phyloP scores from a whole-genome alignment of 2,113 vertebrate genomes.

The Calidris pugnax region DNA sequence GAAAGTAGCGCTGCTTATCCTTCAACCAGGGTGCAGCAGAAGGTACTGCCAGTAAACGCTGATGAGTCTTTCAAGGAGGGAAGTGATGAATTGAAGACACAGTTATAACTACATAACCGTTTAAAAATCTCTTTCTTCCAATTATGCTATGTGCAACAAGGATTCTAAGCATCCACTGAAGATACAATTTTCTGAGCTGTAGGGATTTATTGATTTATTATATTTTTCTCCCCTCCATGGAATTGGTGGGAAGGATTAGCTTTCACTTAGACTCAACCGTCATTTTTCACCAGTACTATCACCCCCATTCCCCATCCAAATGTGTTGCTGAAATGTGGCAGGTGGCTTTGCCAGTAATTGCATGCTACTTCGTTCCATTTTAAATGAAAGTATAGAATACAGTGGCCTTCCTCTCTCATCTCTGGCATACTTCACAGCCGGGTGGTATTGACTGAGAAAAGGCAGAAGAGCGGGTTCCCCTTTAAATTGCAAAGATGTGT shows the following conservation, averaged over 20 bases:
- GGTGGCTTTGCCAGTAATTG: conserved; percentile 44
- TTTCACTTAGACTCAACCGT: not conserved
- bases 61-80: not conserved
- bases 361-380: conserved; percentile 35
- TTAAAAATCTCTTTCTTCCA: conserved; percentile 21
- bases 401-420: conserved; percentile 14
- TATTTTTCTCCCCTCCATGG: conserved; percentile 5
- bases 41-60: not conserved
- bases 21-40: not conserved
- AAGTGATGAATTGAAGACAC: not conserved
- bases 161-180: conserved; percentile 19
- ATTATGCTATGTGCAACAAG: conserved; percentile 1
- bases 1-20: not conserved
- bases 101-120: not conserved
- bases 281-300: not conserved
- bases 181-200: conserved; percentile 40
- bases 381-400: not conserved
- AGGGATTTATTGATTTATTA: conserved; percentile 47
- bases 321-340: conserved; percentile 41
- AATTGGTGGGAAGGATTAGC: conserved; percentile 10
- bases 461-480: not conserved
- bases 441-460: not conserved
- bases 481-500: conserved; percentile 19
- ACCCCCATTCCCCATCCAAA: not conserved
- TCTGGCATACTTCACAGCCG: not conserved